Evolutionary conservation across 2,113 vertebrate species (phyloP).

Genomic region (Triplophysa dalaica): DNA sequence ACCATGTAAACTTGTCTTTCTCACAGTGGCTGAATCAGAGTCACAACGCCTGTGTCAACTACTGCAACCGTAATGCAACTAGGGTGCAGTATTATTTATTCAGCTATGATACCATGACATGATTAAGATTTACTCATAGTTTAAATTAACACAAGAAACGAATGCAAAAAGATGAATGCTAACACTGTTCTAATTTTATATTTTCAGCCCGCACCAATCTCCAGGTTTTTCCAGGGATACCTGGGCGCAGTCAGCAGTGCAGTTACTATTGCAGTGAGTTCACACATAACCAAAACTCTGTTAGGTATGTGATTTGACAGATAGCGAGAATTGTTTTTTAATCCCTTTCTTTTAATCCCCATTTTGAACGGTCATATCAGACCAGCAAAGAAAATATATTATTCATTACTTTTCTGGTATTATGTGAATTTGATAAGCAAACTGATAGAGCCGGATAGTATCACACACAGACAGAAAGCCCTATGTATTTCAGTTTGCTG

Average conservation of each 20-base stretch:
- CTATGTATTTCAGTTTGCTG: conserved; percentile 35
- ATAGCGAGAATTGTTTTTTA: neutral
- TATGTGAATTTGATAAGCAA: conserved; percentile 17
- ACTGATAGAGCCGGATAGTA: neutral
- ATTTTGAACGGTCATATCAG: neutral
- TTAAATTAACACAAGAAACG: neutral
- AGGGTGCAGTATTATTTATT: conserved; percentile 71
- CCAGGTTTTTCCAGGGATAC: conserved; percentile 91
- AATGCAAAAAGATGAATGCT: neutral
- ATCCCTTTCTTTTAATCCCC: neutral
- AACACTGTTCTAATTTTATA: conserved; percentile 1
- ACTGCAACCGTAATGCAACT: conserved; percentile 92
- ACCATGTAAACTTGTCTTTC: neutral
- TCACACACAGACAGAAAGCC: conserved; percentile 13
- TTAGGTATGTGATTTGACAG: neutral
- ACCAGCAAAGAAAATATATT: neutral
- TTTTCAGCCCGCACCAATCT: conserved; percentile 80
- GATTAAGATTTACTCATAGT: neutral
- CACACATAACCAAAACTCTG: conserved; percentile 36
- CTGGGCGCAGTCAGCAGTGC: conserved; percentile 90
- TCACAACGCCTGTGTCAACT: conserved; percentile 95
- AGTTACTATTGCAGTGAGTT: conserved; percentile 92
- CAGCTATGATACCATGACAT: neutral
- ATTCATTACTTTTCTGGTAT: neutral
- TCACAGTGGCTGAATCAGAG: conserved; percentile 94